Percentiles rank a stretch among this genome's conserved stretches.
Evolutionary conservation across 2,113 vertebrate genomes (phyloP).

Genomic region (Sphaerodactylus townsendi): DNA sequence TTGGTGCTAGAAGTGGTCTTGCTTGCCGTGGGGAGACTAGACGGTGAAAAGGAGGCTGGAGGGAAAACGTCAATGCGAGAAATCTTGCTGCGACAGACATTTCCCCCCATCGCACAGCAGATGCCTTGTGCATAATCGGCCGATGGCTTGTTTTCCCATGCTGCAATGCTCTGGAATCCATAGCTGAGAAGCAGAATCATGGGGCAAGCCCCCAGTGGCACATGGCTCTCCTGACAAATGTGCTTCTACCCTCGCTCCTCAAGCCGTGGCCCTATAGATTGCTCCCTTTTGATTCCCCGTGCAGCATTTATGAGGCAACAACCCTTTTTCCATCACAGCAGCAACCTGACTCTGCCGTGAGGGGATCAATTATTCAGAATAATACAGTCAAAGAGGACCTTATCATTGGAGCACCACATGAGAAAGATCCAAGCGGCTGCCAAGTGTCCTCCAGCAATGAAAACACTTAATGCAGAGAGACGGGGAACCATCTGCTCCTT

Average conservation of each 20-base stretch:
- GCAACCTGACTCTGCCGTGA: neutral
- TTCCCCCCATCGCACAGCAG: no score
- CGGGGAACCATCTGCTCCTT: conserved; percentile 2
- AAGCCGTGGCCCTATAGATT: neutral
- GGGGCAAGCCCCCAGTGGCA: neutral
- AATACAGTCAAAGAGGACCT: neutral
- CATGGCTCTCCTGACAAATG: neutral
- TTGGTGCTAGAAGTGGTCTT: no score
- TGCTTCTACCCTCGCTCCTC: neutral
- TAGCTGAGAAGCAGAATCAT: neutral
- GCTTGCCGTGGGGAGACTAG: no score
- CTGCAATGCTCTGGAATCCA: neutral
- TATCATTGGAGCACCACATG: neutral
- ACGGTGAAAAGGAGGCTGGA: no score
- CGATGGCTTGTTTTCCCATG: neutral
- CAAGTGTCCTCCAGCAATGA: conserved; percentile 5
- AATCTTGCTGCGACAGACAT: no score
- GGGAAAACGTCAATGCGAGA: no score
- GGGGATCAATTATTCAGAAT: conserved; percentile 9
- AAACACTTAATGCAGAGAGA: neutral
- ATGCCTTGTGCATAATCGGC: no score
- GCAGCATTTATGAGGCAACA: neutral
- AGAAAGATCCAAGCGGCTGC: neutral
- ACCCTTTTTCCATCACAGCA: neutral
- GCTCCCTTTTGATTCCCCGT: neutral